phyloP scores from a whole-genome alignment of 1,140 invertebrate species.

The Eriocheir sinensis region DNA sequence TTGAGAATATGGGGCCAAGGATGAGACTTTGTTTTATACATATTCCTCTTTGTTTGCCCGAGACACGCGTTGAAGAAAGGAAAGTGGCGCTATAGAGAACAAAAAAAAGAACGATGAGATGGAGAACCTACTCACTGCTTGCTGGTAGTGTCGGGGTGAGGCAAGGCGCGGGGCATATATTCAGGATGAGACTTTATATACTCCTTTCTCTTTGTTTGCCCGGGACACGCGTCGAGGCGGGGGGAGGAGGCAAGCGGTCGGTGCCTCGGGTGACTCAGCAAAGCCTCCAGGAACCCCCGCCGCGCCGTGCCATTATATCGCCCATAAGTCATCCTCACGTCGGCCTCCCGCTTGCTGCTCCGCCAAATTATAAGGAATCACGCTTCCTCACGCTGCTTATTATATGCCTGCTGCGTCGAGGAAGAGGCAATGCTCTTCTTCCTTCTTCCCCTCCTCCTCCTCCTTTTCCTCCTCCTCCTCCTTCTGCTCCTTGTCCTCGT shows the following conservation, averaged over 20 bases:
- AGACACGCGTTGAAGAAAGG: too few relatives aligned
- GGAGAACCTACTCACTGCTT: too few relatives aligned
- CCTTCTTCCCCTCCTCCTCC: not conserved
- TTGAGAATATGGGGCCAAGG: too few relatives aligned
- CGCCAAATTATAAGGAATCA: not conserved
- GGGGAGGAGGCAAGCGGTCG: not conserved
- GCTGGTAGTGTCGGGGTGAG: too few relatives aligned
- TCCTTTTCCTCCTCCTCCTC: not conserved
- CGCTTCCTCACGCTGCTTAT: not conserved
- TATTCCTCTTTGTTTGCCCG: too few relatives aligned
- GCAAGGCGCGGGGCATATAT: too few relatives aligned
- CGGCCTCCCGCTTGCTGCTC: not conserved
- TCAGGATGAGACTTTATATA: too few relatives aligned
- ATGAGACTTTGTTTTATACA: too few relatives aligned
- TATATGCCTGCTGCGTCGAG: not conserved
- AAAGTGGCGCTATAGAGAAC: too few relatives aligned
- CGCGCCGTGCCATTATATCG: not conserved
- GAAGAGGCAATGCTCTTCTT: not conserved
- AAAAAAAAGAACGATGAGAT: too few relatives aligned
- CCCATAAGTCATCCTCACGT: slow-evolving; percentile 22
- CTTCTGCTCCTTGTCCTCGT: too few relatives aligned
- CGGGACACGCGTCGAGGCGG: not conserved
- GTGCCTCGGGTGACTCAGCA: not conserved
- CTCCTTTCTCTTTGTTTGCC: not conserved
- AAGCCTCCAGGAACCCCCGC: not conserved